phyloP scores from a whole-genome alignment of 2,888 invertebrate genomes.

The Scaptomyza polygonia region DNA sequence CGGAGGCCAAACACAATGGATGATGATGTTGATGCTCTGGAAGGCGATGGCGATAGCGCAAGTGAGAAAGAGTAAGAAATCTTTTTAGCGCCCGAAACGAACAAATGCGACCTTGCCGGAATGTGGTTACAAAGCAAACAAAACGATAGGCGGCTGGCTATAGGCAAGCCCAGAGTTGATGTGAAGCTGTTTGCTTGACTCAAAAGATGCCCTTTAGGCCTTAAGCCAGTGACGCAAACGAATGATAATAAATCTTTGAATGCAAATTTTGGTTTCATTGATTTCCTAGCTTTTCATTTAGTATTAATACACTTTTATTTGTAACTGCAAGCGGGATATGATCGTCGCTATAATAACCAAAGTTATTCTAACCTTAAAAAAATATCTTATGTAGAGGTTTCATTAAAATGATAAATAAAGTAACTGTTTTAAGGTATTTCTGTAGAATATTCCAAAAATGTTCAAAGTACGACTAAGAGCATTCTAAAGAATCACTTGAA shows the following conservation, averaged over 20 bases:
- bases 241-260: background rate
- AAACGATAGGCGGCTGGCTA: background rate
- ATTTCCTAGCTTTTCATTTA: background rate
- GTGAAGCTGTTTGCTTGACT: background rate
- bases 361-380: no score
- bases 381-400: no score
- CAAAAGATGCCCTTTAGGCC: constrained; percentile 1
- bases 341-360: no score
- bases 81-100: constrained; percentile 32
- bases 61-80: constrained; percentile 23
- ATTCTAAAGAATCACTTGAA: no score
- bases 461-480: no score
- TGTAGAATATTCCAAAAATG: no score
- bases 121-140: constrained; percentile 53
- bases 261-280: constrained; percentile 5
- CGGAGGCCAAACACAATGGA: constrained; percentile 36
- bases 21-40: background rate
- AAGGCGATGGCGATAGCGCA: no score
- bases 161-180: background rate
- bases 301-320: no score
- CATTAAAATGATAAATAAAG: no score
- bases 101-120: constrained; percentile 51
- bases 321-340: no score
- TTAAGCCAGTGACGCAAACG: background rate
- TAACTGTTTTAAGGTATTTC: no score